These are phyloP conservation scores for Corythornis cristatus DNA, from an alignment of 2,113 vertebrate species.

Conservation along the genomic window DNA sequence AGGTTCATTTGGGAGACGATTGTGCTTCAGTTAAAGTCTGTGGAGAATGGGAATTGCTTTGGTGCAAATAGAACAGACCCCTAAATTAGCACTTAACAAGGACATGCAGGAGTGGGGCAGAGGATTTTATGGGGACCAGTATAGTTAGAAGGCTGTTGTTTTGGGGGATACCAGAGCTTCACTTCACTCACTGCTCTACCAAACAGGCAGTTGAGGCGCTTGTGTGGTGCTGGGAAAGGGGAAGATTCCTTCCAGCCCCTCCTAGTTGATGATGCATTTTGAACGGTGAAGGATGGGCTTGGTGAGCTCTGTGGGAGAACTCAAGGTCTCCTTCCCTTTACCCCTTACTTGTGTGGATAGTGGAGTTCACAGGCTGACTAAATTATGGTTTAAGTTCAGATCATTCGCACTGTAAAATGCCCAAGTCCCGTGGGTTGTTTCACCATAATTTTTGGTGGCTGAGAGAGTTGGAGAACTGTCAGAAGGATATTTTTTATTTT, in stretches of 20 bases:
- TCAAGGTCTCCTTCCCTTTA: neutral
- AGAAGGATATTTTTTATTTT: neutral
- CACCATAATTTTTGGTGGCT: neutral
- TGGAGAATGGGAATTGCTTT: neutral
- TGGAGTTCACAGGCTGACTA: neutral
- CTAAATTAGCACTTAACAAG: neutral
- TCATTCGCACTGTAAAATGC: neutral
- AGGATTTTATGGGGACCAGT: neutral
- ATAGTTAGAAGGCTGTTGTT: neutral
- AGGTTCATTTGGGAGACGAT: neutral
- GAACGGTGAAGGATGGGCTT: neutral
- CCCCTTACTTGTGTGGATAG: neutral
- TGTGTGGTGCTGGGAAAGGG: neutral
- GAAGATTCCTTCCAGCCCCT: neutral
- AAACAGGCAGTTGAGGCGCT: rapidly evolving
- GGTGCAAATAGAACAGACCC: neutral
- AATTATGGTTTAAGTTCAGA: neutral
- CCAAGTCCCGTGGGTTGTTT: neutral
- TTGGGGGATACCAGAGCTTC: rapidly evolving
- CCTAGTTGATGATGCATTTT: rapidly evolving
- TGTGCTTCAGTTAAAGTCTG: neutral
- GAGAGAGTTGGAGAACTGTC: neutral
- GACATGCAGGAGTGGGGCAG: neutral
- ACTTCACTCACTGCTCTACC: neutral
- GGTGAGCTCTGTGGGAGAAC: neutral